A percentile compares a stretch with the other conserved stretches of the same genome.
Evolutionary conservation across 2,113 vertebrate genomes (phyloP).

Genomic region (Pyxicephalus adspersus): DNA sequence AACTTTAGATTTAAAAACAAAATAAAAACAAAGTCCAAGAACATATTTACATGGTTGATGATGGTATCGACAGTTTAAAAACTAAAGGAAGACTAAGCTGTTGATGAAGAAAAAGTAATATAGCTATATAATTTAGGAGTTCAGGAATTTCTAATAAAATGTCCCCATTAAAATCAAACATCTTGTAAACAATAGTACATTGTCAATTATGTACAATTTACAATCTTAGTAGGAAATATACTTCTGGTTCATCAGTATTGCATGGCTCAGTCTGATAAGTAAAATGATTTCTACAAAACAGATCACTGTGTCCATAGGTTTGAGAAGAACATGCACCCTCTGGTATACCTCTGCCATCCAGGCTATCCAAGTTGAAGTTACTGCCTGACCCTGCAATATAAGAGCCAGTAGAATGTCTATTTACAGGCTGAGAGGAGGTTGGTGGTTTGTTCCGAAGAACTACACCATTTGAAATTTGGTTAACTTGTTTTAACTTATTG

Average conservation of each 20-base stretch:
- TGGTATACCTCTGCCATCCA: conserved; percentile 81
- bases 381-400: conserved; percentile 88
- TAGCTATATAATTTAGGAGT: conserved; percentile 12
- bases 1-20: conserved; percentile 58
- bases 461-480: conserved; percentile 66
- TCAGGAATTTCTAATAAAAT: conserved; percentile 23
- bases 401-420: conserved; percentile 93
- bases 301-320: conserved; percentile 71
- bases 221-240: conserved; percentile 92
- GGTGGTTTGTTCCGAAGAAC: conserved; percentile 80
- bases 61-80: conserved; percentile 58
- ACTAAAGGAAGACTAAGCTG: conserved; percentile 66
- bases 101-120: conserved; percentile 7
- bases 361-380: conserved; percentile 56
- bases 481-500: conserved; percentile 69
- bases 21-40: conserved; percentile 55
- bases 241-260: conserved; percentile 83
- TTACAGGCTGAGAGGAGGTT: conserved; percentile 65
- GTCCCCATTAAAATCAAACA: conserved; percentile 54
- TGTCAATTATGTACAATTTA: conserved; percentile 66
- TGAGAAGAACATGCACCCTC: conserved; percentile 84
- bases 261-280: conserved; percentile 70
- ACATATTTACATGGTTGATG: conserved; percentile 54
- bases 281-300: conserved; percentile 67
- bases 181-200: conserved; percentile 62